phyloP scores from a whole-genome alignment of 2,888 invertebrate genomes.

The Metopia argyrocephala region DNA sequence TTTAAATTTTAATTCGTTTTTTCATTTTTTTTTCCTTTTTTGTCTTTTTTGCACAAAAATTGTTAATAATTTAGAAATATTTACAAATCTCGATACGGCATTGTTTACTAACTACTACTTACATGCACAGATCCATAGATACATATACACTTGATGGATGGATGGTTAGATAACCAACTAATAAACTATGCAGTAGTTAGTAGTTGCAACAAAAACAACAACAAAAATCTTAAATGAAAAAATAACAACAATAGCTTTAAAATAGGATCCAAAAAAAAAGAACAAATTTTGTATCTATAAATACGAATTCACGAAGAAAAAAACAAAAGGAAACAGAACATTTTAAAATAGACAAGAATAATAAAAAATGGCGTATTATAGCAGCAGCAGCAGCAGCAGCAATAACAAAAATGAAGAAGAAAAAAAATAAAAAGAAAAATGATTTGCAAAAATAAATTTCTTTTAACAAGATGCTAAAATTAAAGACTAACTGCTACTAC shows the following conservation, averaged over 20 bases:
- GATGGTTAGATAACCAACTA: not conserved
- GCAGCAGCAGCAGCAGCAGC: not conserved
- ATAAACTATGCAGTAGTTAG: not conserved
- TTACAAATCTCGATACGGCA: not conserved
- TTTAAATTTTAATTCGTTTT: too few relatives aligned
- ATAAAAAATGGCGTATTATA: constrained; percentile 22
- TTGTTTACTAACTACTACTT: not conserved
- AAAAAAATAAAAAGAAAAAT: too few relatives aligned
- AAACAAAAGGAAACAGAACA: not conserved
- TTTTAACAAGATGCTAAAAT: constrained; percentile 41
- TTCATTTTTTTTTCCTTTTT: too few relatives aligned
- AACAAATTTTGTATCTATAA: not conserved
- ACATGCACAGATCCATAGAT: not conserved
- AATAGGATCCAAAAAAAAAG: not conserved
- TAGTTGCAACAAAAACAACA: not conserved
- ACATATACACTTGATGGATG: too few relatives aligned
- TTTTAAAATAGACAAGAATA: not conserved
- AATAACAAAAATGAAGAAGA: not conserved
- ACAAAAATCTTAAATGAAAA: not conserved
- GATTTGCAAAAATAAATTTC: too few relatives aligned
- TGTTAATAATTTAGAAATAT: not conserved
- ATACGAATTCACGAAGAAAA: not conserved
- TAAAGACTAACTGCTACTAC: constrained; percentile 6
- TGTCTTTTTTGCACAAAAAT: too few relatives aligned
- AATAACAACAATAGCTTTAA: not conserved